Conservation (phyloP, 2,888 invertebrate genomes). For the Drosophila ustulata region DNA sequence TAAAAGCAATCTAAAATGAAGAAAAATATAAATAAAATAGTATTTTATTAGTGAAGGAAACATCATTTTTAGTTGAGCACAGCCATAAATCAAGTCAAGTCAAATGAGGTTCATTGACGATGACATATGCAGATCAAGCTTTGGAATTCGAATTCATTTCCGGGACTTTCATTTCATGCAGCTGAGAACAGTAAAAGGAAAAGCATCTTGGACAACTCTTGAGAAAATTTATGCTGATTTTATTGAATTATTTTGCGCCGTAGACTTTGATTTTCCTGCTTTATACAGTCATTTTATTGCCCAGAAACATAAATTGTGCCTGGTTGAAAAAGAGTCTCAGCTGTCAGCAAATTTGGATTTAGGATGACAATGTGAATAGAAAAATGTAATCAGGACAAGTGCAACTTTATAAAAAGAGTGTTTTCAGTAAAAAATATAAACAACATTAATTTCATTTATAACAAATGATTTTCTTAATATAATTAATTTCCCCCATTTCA, state of each 20-base stretch:
- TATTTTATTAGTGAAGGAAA: background rate
- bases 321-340: constrained; percentile 9
- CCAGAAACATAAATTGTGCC: constrained; percentile 13
- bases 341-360: constrained; percentile 4
- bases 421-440: too few species aligned
- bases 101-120: constrained; percentile 1
- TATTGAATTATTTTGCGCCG: constrained; percentile 20
- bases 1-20: background rate
- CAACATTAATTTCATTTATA: too few species aligned
- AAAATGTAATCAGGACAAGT: constrained; percentile 2
- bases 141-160: constrained; percentile 1
- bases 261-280: constrained; percentile 11
- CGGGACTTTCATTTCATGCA: background rate
- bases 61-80: background rate
- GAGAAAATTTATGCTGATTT: constrained; percentile 25
- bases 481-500: background rate
- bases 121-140: background rate
- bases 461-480: too few species aligned
- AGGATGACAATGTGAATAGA: background rate
- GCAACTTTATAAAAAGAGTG: background rate
- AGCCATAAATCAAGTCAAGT: constrained; percentile 16
- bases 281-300: constrained; percentile 21
- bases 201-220: background rate
- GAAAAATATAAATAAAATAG: background rate
- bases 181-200: constrained; percentile 8